These are phyloP conservation scores for Amazonetta brasiliensis DNA, from an alignment of 2,797 vertebrate species.

Conservation along the genomic window DNA sequence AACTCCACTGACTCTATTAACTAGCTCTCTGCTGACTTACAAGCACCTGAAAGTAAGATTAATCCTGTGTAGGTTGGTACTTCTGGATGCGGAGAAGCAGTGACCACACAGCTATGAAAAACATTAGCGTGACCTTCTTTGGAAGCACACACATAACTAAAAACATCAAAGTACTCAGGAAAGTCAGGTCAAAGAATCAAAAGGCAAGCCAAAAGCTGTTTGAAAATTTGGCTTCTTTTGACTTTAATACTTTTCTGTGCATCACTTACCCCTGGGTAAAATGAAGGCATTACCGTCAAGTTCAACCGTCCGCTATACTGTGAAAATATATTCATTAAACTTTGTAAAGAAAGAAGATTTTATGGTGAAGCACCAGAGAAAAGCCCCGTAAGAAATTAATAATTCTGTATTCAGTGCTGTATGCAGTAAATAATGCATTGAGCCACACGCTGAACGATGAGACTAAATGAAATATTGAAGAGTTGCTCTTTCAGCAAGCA, in stretches of 20 bases:
- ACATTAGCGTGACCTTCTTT: background rate
- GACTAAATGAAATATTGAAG: conserved; percentile 64
- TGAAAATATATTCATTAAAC: background rate
- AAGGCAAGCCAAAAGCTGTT: background rate
- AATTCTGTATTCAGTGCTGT: conserved; percentile 46
- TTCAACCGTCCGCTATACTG: background rate
- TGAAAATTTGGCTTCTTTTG: background rate
- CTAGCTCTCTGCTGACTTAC: background rate
- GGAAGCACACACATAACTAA: background rate
- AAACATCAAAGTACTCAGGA: background rate
- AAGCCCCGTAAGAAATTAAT: conserved; percentile 30
- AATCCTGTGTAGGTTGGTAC: background rate
- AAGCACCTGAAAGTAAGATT: background rate
- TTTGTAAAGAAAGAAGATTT: background rate
- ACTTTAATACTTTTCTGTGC: background rate
- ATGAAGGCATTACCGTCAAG: background rate
- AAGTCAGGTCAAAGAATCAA: background rate
- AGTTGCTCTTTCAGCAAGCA: conserved; percentile 37
- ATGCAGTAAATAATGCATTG: conserved; percentile 64
- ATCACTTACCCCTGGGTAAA: background rate
- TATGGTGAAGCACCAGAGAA: background rate
- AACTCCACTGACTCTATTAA: background rate
- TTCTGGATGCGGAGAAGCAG: background rate
- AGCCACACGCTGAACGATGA: conserved; percentile 38
- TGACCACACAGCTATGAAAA: background rate